phyloP scores from a whole-genome alignment of 2,113 vertebrate genomes.

The Calyptomena viridis region DNA sequence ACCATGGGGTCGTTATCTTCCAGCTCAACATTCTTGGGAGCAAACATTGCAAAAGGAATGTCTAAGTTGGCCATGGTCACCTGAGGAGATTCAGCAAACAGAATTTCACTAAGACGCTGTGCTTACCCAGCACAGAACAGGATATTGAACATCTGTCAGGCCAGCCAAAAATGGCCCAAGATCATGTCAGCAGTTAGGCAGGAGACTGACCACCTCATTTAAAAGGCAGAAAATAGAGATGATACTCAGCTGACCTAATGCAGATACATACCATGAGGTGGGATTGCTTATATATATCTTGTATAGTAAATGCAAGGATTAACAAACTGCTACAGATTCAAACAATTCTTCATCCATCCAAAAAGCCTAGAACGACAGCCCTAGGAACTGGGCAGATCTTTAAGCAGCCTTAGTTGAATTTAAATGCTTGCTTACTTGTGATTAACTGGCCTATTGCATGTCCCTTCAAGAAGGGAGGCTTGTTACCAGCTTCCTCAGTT shows the following conservation, averaged over 20 bases:
- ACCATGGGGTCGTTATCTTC: constrained; percentile 96
- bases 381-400: background rate
- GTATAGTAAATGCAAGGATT: background rate
- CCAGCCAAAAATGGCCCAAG: background rate
- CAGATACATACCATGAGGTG: background rate
- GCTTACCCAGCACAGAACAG: background rate
- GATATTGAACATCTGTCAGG: background rate
- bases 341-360: background rate
- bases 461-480: background rate
- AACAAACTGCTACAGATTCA: background rate
- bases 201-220: background rate
- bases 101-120: constrained; percentile 10
- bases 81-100: constrained; percentile 72
- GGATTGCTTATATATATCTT: background rate
- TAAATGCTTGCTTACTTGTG: background rate
- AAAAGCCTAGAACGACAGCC: background rate
- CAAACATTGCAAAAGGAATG: constrained; percentile 95
- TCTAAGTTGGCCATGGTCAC: constrained; percentile 89
- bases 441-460: background rate
- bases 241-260: background rate
- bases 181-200: background rate
- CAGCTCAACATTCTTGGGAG: constrained; percentile 85
- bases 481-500: background rate
- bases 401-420: background rate
- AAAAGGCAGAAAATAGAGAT: background rate